Conservation (phyloP, 2,888 invertebrate species). For the Poecilus cupreus region DNA sequence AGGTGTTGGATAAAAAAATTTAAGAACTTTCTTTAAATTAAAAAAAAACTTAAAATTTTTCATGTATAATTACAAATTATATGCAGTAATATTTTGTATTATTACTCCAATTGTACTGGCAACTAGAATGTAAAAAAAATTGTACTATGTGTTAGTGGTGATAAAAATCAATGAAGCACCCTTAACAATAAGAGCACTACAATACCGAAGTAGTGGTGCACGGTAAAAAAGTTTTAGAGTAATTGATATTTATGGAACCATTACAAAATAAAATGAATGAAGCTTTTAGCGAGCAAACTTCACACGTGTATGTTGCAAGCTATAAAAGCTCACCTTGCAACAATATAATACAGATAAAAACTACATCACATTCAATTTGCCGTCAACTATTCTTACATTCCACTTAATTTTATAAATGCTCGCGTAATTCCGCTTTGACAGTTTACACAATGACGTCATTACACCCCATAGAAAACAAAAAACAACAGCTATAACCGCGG, state of each 20-base stretch:
- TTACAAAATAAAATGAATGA: neutral
- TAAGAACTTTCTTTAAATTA: no score
- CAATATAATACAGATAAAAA: neutral
- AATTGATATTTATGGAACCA: constrained; percentile 19
- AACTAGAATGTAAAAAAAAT: no score
- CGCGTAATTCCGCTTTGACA: constrained; percentile 16
- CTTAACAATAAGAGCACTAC: no score
- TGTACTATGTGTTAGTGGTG: no score
- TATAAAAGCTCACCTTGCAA: neutral
- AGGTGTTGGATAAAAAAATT: no score
- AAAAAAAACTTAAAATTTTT: no score
- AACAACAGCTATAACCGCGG: constrained; percentile 16
- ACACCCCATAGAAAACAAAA: constrained; percentile 28
- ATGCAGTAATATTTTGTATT: no score
- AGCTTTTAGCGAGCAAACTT: neutral
- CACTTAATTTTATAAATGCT: constrained; percentile 17
- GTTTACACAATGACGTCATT: constrained; percentile 40
- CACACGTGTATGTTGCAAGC: neutral
- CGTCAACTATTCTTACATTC: neutral
- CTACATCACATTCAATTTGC: neutral
- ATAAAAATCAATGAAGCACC: no score
- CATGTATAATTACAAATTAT: no score
- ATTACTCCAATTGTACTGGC: no score
- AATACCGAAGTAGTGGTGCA: no score
- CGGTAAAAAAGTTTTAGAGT: neutral